Percentiles rank a stretch among this genome's conserved stretches.
Conservation (phyloP, 2,888 invertebrate species). For the Abrostola triplasia region DNA sequence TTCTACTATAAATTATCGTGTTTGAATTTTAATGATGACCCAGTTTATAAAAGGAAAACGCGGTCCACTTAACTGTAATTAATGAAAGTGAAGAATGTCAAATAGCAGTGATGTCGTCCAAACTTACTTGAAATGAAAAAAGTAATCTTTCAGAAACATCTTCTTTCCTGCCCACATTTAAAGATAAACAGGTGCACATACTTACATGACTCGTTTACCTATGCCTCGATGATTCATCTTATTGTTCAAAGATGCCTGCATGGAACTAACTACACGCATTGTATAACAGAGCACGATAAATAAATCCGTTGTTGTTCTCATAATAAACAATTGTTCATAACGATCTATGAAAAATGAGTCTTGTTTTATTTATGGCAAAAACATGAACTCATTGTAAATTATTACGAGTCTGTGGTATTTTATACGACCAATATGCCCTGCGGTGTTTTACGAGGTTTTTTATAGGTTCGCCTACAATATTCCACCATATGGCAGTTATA, state of each 20-base stretch:
- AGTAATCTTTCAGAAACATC: too few species aligned
- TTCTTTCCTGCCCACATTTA: background rate
- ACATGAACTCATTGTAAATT: conserved; percentile 64
- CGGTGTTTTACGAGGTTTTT: conserved; percentile 66
- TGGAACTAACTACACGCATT: conserved; percentile 44
- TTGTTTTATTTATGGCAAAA: conserved; percentile 59
- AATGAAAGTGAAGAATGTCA: too few species aligned
- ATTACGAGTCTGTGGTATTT: conserved; percentile 63
- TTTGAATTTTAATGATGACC: too few species aligned
- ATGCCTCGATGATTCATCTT: conserved; percentile 61
- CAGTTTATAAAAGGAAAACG: too few species aligned
- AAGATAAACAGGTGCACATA: conserved; percentile 28
- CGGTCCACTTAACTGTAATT: too few species aligned
- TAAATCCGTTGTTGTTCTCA: conserved; percentile 58
- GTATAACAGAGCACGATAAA: conserved; percentile 52
- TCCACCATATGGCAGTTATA: conserved; percentile 63
- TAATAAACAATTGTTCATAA: conserved; percentile 62
- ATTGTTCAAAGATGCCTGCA: conserved; percentile 67
- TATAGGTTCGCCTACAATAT: conserved; percentile 66
- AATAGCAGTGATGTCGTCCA: too few species aligned
- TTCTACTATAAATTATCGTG: too few species aligned
- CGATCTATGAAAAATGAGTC: conserved; percentile 54
- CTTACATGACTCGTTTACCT: conserved; percentile 67
- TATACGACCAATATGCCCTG: conserved; percentile 63
- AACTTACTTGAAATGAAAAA: too few species aligned